Evolutionary conservation across 2,113 vertebrate genomes (phyloP).

Genomic region (Neodontobutis hainanensis): DNA sequence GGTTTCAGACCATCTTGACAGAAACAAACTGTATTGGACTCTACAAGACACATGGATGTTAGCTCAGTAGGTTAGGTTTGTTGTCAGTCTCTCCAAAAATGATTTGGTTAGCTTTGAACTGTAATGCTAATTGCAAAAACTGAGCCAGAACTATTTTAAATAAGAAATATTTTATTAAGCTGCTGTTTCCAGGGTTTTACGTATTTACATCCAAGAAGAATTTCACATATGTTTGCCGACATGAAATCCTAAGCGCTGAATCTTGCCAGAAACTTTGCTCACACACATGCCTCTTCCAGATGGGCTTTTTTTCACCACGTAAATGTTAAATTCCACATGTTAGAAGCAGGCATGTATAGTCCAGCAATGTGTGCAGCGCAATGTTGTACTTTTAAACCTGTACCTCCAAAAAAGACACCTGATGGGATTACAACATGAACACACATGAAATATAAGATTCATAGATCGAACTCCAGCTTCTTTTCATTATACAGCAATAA

Average conservation of each 20-base stretch:
- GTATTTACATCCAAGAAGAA: too few relatives aligned
- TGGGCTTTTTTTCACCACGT: conserved; percentile 25
- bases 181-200: too few relatives aligned
- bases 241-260: background rate
- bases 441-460: background rate
- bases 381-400: background rate
- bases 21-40: too few relatives aligned
- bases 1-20: too few relatives aligned
- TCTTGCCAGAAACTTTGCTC: background rate
- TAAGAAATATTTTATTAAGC: too few relatives aligned
- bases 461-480: background rate
- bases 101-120: too few relatives aligned
- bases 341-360: conserved; percentile 40
- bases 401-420: conserved; percentile 4
- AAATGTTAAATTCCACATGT: conserved; percentile 65
- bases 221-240: background rate
- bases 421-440: background rate
- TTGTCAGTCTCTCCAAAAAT: too few relatives aligned
- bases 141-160: background rate
- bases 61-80: too few relatives aligned
- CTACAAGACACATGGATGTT: too few relatives aligned
- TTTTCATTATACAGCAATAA: background rate
- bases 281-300: conserved; percentile 13
- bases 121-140: background rate
- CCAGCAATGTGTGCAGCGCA: conserved; percentile 20